These are phyloP conservation scores for Philhelius pedissequus DNA, from an alignment of 2,888 invertebrate species.

Conservation along the genomic window DNA sequence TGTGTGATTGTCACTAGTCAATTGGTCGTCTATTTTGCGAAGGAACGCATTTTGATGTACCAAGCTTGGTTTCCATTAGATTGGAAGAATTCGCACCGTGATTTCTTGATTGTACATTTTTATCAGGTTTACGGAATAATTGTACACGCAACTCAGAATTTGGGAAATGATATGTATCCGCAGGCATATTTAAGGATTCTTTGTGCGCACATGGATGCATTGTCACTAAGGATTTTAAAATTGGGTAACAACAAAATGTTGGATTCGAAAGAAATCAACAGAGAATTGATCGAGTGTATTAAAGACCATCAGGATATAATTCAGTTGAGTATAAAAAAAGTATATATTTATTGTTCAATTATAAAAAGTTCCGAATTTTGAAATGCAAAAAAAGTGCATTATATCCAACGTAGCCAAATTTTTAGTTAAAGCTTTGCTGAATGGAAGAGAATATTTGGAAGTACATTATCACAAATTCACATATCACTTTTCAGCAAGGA, in stretches of 20 bases:
- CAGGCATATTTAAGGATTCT: constrained; percentile 72
- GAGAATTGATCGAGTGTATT: constrained; percentile 72
- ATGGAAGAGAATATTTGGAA: too few relatives aligned
- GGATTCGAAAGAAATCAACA: constrained; percentile 47
- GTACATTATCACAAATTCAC: too few relatives aligned
- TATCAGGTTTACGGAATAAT: constrained; percentile 66
- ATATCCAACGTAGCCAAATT: too few relatives aligned
- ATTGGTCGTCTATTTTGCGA: constrained; percentile 64
- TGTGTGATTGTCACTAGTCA: constrained; percentile 49
- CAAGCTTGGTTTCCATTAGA: constrained; percentile 75
- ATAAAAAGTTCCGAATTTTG: too few relatives aligned
- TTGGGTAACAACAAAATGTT: constrained; percentile 31
- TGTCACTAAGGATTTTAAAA: constrained; percentile 70
- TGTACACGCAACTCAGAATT: constrained; percentile 58
- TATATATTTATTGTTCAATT: too few relatives aligned
- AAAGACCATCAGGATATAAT: constrained; percentile 73
- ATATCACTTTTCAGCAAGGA: too few relatives aligned
- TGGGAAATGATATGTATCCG: constrained; percentile 73
- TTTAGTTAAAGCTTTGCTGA: too few relatives aligned
- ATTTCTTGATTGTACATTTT: constrained; percentile 66
- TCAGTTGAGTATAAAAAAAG: constrained; percentile 64
- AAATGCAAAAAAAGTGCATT: too few relatives aligned
- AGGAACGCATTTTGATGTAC: constrained; percentile 70
- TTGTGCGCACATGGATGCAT: constrained; percentile 72
- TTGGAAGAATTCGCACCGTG: constrained; percentile 69